phyloP scores from a whole-genome alignment of 2,888 invertebrate genomes.

The Nowickia ferox region DNA sequence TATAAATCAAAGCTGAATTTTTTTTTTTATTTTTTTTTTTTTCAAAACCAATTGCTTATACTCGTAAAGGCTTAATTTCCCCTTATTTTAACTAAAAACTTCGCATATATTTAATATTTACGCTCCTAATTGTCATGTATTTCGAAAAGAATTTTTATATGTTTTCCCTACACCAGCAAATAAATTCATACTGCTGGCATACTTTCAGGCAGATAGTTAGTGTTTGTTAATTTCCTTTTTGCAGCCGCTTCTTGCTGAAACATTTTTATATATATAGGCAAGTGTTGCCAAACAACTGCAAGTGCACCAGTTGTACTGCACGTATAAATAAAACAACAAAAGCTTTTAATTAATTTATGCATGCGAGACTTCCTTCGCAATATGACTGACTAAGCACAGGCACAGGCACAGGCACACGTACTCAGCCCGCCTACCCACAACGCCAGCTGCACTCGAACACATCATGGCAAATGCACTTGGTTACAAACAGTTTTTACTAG shows the following conservation, averaged over 20 bases:
- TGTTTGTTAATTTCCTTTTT: constrained; percentile 29
- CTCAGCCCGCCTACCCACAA: background rate
- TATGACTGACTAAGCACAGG: constrained; percentile 24
- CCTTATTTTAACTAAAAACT: too few species aligned
- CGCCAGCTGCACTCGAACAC: background rate
- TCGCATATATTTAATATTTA: too few species aligned
- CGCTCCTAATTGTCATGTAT: too few species aligned
- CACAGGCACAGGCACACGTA: background rate
- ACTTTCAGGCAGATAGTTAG: background rate
- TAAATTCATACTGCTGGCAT: background rate
- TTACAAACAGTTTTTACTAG: constrained; percentile 19
- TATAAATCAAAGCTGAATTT: too few species aligned
- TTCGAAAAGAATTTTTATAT: too few species aligned
- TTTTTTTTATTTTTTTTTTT: too few species aligned
- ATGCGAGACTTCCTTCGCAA: constrained; percentile 68
- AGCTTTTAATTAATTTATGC: constrained; percentile 73
- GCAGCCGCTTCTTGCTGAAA: background rate
- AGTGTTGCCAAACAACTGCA: constrained; percentile 26
- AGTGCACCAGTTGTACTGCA: background rate
- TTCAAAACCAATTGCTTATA: too few species aligned
- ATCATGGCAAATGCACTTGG: background rate
- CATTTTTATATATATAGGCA: constrained; percentile 40
- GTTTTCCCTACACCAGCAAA: too few species aligned
- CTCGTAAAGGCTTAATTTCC: too few species aligned
- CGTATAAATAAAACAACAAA: constrained; percentile 59